Evolutionary conservation across 2,113 vertebrate species (phyloP), one percentile per base, ranked within the genome.

Genomic region (Pangasianodon hypophthalmus): DNA sequence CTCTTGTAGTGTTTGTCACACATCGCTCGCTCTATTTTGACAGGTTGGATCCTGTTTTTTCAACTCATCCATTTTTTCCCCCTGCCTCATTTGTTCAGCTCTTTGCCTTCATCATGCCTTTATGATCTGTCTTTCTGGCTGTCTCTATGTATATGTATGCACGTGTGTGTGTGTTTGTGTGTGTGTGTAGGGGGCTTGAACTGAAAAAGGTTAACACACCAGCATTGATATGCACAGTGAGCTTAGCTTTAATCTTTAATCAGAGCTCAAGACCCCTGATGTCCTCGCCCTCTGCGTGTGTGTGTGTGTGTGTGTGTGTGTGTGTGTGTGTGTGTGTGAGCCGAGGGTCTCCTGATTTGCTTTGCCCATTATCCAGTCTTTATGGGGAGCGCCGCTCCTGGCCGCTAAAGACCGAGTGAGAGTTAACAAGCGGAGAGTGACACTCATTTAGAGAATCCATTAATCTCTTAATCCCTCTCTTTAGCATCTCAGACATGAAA

Each of bases 241-340:
- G 87, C 58, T 88, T 88, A 88, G 44, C 87, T 88, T 88, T 88
- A 88, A 88, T 88, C 79, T 88, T 88, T 88, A 88, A 88, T 88
- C 87, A 88, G 87, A 88, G 80, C 87, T 83, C 87, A 71, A 88
- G 87, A 88, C 87, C 87, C 79, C 87, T 83, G 60, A 83, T 83
- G 87, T 88, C 88, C 83, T 89, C 54, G 37, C 73, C 73, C 88
- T 89, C 41, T 84, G 32, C 8, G 54, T 84, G 82, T 60, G 54
- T 60, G 82, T 84, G 80, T 84, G 81, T 44, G 54, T 60, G 80
- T 83, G 80, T 58, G 80, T 58, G 80, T 24, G 52, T 41, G 80
- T 41, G 81, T 41, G 81, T 24, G 81, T 37, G 52, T 26, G 29
- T n/a, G 79, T 4, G 75, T 14, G 69, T 4, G 60, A 80, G 37